These are phyloP conservation scores for Bovichtus diacanthus DNA, from an alignment of 2,797 vertebrate genomes.

Conservation along the genomic window DNA sequence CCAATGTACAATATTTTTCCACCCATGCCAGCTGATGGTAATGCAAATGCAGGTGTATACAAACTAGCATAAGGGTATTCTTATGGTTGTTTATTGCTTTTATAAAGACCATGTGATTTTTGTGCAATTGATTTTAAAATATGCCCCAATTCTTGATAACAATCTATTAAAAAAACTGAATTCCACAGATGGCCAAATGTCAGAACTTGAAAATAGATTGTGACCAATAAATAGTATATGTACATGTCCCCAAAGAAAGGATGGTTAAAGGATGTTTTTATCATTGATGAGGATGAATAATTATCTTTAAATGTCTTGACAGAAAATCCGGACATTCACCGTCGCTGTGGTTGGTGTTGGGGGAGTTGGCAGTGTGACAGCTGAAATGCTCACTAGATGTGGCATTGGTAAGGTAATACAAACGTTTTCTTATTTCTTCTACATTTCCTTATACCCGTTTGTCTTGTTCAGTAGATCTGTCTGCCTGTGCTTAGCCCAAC, in stretches of 20 bases:
- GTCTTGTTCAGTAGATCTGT: neutral
- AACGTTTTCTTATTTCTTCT: slow-evolving; percentile 4
- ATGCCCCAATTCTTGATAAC: neutral
- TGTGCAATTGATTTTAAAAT: neutral
- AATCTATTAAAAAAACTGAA: neutral
- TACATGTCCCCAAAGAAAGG: neutral
- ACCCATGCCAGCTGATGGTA: neutral
- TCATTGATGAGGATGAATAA: neutral
- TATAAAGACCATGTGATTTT: neutral
- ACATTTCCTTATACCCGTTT: neutral
- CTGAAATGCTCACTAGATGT: slow-evolving; percentile 99
- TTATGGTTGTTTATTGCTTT: neutral
- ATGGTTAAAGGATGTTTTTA: neutral
- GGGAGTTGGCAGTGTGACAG: slow-evolving; percentile 97
- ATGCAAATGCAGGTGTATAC: neutral
- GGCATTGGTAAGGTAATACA: slow-evolving; percentile 99
- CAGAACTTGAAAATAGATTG: neutral
- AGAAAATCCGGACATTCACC: slow-evolving; percentile 95
- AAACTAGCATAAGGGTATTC: neutral
- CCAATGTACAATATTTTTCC: neutral
- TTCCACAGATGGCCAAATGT: neutral
- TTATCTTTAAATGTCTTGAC: slow-evolving; percentile 35
- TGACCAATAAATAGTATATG: neutral
- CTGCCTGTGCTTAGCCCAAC: neutral
- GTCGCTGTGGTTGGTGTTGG: slow-evolving; percentile 96